phyloP scores from a whole-genome alignment of 2,113 vertebrate genomes.

The Tachuris rubrigastra region DNA sequence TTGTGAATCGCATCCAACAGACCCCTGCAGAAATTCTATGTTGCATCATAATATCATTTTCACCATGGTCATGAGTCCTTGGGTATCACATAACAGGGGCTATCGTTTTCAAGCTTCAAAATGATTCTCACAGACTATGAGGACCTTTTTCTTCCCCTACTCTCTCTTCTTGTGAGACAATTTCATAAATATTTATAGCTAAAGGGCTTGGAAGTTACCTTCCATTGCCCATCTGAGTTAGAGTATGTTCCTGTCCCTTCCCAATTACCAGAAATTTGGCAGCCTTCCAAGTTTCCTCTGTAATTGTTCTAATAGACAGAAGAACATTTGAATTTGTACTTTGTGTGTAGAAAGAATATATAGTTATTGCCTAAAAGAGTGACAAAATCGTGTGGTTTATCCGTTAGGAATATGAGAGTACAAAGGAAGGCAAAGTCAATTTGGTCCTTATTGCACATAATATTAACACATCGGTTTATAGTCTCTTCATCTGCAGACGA shows the following conservation, averaged over 20 bases:
- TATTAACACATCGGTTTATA: neutral
- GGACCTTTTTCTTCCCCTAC: neutral
- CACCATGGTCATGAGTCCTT: neutral
- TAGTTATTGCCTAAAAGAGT: neutral
- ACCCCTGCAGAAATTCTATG: slow-evolving; percentile 1
- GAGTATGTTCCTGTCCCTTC: neutral
- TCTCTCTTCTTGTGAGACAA: neutral
- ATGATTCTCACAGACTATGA: neutral
- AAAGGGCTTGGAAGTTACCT: neutral
- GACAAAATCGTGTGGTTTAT: neutral
- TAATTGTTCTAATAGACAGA: neutral
- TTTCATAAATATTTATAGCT: slow-evolving; percentile 42
- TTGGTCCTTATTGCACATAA: neutral
- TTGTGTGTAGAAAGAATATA: neutral
- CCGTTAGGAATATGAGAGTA: neutral
- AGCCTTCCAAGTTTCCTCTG: neutral
- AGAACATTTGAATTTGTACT: neutral
- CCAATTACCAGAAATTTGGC: neutral
- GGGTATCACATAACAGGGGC: neutral
- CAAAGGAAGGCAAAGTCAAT: neutral
- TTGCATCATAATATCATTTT: slow-evolving; percentile 10
- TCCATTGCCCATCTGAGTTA: neutral
- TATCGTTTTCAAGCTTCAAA: neutral
- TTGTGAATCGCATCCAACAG: slow-evolving; percentile 21
- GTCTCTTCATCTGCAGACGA: neutral